These are phyloP conservation scores for Lindbergichthys nudifrons DNA, from an alignment of 2,797 vertebrate genomes.

Conservation along the genomic window DNA sequence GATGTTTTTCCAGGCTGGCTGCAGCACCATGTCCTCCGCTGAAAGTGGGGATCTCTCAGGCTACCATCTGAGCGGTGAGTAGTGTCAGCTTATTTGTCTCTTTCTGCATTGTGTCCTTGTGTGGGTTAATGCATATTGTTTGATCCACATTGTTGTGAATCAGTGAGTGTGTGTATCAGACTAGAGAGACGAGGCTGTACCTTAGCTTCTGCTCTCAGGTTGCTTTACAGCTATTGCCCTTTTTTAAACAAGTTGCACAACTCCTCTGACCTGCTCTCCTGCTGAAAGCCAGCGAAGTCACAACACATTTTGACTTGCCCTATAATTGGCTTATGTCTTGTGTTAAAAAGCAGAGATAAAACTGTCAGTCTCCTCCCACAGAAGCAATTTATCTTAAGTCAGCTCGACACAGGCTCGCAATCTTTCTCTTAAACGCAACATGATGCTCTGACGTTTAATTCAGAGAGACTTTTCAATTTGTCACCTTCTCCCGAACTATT, in stretches of 20 bases:
- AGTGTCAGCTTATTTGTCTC: background rate
- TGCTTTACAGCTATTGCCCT: constrained; percentile 11
- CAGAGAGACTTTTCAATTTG: constrained; percentile 22
- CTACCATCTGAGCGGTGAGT: constrained; percentile 88
- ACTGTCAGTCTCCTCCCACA: constrained; percentile 38
- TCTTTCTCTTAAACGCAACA: constrained; percentile 6
- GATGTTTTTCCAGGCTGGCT: constrained; percentile 72
- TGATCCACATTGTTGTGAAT: constrained; percentile 4
- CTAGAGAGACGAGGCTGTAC: background rate
- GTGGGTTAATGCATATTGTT: constrained; percentile 7
- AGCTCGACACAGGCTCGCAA: constrained; percentile 9
- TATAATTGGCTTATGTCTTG: constrained; percentile 36
- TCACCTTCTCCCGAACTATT: constrained; percentile 29
- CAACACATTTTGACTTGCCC: constrained; percentile 20
- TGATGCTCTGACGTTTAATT: constrained; percentile 23
- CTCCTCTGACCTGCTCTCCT: background rate
- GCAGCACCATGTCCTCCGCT: constrained; percentile 85
- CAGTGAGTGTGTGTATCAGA: background rate
- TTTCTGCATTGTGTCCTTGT: constrained; percentile 5
- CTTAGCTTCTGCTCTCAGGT: background rate
- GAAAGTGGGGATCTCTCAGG: constrained; percentile 82
- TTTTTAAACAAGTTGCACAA: constrained; percentile 13
- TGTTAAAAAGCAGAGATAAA: constrained; percentile 43
- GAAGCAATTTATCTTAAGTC: constrained; percentile 34
- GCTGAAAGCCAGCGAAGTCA: background rate